These are phyloP conservation scores for Drosophila kanapiae DNA, from an alignment of 1,140 invertebrate species.

Conservation along the genomic window DNA sequence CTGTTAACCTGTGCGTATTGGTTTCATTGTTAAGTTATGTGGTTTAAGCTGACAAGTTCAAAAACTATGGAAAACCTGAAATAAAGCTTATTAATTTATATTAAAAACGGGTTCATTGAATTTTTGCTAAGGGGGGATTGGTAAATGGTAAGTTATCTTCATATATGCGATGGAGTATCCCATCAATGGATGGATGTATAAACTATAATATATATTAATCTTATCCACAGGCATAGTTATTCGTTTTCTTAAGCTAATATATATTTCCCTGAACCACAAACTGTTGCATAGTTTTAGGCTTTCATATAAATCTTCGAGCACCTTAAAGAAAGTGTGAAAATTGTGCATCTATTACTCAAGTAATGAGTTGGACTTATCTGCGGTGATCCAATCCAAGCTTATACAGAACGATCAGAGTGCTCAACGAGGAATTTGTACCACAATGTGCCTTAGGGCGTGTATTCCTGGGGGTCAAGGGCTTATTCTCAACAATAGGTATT, in stretches of 20 bases:
- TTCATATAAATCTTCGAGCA: not conserved
- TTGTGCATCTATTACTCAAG: not conserved
- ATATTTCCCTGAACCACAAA: not conserved
- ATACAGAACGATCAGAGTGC: not conserved
- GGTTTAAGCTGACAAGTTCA: conserved; percentile 81
- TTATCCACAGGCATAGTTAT: not conserved
- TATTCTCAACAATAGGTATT: not conserved
- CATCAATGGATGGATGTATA: not conserved
- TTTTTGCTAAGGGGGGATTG: too few species aligned
- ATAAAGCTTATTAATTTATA: conserved; percentile 80
- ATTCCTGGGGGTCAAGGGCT: not conserved
- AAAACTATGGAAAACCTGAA: conserved; percentile 73
- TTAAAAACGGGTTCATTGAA: conserved; percentile 21
- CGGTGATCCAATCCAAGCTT: too few species aligned
- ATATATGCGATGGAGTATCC: not conserved
- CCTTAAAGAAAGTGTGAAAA: not conserved
- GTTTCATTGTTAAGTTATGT: conserved; percentile 80
- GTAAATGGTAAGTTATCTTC: not conserved
- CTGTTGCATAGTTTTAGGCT: conserved; percentile 50
- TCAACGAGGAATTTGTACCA: not conserved
- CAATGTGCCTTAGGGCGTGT: not conserved
- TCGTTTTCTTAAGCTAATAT: not conserved
- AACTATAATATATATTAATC: not conserved
- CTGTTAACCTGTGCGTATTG: conserved; percentile 74
- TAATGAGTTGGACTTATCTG: not conserved